Conservation (phyloP, 2,888 invertebrate species). For the Formica aserva region DNA sequence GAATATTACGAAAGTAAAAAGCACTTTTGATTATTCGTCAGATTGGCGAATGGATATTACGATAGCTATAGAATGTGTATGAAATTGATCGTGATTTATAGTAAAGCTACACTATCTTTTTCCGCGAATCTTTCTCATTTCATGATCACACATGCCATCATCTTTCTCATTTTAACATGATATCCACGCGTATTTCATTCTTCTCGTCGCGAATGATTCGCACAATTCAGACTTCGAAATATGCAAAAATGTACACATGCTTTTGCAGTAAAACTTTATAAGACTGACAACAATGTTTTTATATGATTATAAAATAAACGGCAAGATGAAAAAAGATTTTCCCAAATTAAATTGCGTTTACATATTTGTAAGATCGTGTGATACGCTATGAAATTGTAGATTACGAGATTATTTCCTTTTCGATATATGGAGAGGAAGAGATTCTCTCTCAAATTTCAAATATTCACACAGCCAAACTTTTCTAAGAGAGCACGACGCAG, state of each 20-base stretch:
- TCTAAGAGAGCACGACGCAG: constrained; percentile 6
- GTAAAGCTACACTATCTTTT: constrained; percentile 37
- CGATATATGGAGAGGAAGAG: background rate
- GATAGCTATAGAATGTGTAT: constrained; percentile 31
- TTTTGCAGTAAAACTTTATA: constrained; percentile 69
- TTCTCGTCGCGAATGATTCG: constrained; percentile 43
- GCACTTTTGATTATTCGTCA: constrained; percentile 34
- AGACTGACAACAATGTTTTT: constrained; percentile 71
- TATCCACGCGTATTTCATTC: constrained; percentile 27
- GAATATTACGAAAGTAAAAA: constrained; percentile 44
- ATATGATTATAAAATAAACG: constrained; percentile 58
- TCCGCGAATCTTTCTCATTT: constrained; percentile 49
- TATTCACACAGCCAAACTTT: constrained; percentile 36
- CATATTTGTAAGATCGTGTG: constrained; percentile 38
- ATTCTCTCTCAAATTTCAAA: constrained; percentile 8
- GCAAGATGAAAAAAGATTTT: constrained; percentile 31
- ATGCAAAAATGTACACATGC: constrained; percentile 55
- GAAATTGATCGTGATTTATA: constrained; percentile 40
- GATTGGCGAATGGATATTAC: constrained; percentile 38
- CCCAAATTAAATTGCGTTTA: constrained; percentile 46
- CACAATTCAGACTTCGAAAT: constrained; percentile 46
- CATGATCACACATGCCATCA: constrained; percentile 13
- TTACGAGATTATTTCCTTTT: constrained; percentile 30
- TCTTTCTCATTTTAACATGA: constrained; percentile 33
- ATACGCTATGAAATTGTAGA: constrained; percentile 43